phyloP scores from a whole-genome alignment of 2,797 vertebrate genomes.

The Pseudocheirus occidentalis region DNA sequence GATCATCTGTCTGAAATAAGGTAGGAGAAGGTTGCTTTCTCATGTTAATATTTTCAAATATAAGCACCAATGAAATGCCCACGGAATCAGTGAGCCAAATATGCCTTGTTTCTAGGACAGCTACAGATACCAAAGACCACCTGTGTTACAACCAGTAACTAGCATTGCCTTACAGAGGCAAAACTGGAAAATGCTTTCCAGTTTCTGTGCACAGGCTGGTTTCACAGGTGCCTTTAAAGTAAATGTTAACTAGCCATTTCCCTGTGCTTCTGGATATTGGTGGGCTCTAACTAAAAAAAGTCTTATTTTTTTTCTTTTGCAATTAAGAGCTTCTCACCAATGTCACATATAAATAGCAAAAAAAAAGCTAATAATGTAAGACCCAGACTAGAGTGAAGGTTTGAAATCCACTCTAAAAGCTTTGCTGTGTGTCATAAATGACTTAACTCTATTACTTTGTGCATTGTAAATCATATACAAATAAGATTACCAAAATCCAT shows the following conservation, averaged over 20 bases:
- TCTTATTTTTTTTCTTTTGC: constrained; percentile 22
- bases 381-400: constrained; percentile 51
- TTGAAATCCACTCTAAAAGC: constrained; percentile 33
- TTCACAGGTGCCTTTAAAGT: constrained; percentile 24
- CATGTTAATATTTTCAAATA: not conserved
- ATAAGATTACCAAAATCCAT: not conserved
- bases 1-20: not conserved
- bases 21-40: not conserved
- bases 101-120: not conserved
- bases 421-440: constrained; percentile 21
- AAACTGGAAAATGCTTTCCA: not conserved
- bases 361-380: not conserved
- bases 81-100: not conserved
- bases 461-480: not conserved
- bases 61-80: constrained; percentile 48
- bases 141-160: not conserved
- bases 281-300: constrained; percentile 11
- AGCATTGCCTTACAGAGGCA: not conserved
- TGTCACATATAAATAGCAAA: constrained; percentile 46
- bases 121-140: not conserved
- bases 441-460: not conserved
- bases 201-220: not conserved
- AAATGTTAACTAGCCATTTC: constrained; percentile 33
- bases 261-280: constrained; percentile 48
- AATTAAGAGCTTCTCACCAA: constrained; percentile 40